Evolutionary conservation across 2,113 vertebrate species (phyloP).

Genomic region (Manacus vitellinus): DNA sequence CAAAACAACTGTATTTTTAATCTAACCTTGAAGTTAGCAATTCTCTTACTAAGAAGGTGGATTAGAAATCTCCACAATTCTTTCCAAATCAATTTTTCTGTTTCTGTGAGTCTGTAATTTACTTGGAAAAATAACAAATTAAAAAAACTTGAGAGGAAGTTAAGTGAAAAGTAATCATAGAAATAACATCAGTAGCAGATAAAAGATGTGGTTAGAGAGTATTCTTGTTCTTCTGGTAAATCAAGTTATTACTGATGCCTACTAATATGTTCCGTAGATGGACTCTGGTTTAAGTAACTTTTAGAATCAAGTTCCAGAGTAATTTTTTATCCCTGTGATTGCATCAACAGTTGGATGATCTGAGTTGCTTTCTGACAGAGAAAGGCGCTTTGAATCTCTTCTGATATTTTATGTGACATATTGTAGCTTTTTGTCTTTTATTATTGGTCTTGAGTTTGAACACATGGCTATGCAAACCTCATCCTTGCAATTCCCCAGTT

Average conservation of each 20-base stretch:
- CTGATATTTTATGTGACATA: neutral
- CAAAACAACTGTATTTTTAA: neutral
- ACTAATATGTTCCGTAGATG: neutral
- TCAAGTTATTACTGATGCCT: neutral
- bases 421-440: neutral
- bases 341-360: accelerated
- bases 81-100: neutral
- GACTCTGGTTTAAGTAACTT: neutral
- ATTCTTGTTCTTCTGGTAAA: neutral
- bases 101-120: neutral
- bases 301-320: neutral
- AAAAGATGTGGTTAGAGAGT: neutral
- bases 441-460: neutral
- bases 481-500: neutral
- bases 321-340: neutral
- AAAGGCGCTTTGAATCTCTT: neutral
- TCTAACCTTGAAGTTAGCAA: neutral
- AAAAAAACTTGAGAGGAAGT: neutral
- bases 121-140: neutral
- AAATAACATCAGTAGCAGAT: neutral
- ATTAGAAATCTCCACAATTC: neutral
- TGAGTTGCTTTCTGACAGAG: neutral
- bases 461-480: neutral
- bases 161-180: neutral
- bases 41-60: neutral